Conservation (phyloP, 2,797 vertebrate genomes). For the Pangasius larnaudii region DNA sequence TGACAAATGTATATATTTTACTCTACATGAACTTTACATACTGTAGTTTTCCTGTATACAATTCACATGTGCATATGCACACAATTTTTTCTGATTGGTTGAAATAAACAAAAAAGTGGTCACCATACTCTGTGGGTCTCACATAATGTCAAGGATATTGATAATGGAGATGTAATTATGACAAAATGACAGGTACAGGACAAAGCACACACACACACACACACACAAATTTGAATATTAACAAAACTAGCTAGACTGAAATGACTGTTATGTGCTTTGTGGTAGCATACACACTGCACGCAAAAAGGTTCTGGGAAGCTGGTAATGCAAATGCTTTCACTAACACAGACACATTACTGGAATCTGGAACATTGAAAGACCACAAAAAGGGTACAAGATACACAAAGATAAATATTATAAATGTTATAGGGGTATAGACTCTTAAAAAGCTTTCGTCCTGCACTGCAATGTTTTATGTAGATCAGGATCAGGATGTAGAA, state of each 20-base stretch:
- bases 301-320: neutral
- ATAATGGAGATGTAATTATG: no score
- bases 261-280: neutral
- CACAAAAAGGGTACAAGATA: neutral
- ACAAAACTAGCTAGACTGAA: neutral
- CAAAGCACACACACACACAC: neutral
- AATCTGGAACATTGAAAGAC: neutral
- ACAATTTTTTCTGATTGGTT: neutral
- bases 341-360: neutral
- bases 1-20: no score
- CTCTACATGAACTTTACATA: neutral
- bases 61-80: neutral
- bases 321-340: neutral
- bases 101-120: neutral
- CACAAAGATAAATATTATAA: neutral
- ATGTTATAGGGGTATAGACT: neutral
- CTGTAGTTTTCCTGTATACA: neutral
- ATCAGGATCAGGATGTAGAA: neutral
- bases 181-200: neutral
- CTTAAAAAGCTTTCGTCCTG: neutral
- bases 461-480: neutral
- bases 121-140: no score
- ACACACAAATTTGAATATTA: neutral
- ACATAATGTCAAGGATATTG: no score
- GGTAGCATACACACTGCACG: neutral